These are phyloP conservation scores for Sarcoramphus papa DNA, from an alignment of 2,797 vertebrate species.

Conservation along the genomic window DNA sequence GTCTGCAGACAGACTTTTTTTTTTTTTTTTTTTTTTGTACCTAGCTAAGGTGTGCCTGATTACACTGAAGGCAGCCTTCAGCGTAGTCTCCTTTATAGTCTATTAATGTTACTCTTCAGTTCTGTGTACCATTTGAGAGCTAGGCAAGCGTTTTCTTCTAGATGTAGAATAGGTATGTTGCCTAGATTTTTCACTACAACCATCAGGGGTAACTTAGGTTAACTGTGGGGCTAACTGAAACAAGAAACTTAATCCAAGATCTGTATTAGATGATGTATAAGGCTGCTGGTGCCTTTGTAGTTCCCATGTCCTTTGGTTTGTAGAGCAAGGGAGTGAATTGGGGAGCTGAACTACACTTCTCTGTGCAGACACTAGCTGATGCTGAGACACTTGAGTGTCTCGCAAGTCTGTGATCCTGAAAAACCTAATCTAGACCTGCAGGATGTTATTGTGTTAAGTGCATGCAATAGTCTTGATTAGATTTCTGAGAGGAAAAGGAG, in stretches of 20 bases:
- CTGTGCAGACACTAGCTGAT: neutral
- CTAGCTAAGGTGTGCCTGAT: accelerated
- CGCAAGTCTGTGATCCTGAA: neutral
- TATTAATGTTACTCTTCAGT: neutral
- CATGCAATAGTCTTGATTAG: neutral
- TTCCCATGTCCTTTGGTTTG: neutral
- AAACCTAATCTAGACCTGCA: neutral
- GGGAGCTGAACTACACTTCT: neutral
- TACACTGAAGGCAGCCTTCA: neutral
- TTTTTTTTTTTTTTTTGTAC: neutral
- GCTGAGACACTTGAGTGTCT: neutral
- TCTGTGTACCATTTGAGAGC: neutral
- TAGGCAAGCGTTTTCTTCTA: neutral
- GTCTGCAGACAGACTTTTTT: neutral
- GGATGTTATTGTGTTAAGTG: neutral
- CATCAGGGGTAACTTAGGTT: neutral
- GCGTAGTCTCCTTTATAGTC: neutral
- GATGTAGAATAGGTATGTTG: neutral
- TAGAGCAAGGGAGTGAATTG: neutral
- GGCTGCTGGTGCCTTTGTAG: neutral
- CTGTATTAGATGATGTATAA: neutral
- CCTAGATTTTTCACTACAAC: neutral
- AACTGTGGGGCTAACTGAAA: neutral
- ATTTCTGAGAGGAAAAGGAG: neutral
- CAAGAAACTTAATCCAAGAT: neutral